phyloP scores from a whole-genome alignment of 2,888 invertebrate species.

The Cryptocephalus primarius region DNA sequence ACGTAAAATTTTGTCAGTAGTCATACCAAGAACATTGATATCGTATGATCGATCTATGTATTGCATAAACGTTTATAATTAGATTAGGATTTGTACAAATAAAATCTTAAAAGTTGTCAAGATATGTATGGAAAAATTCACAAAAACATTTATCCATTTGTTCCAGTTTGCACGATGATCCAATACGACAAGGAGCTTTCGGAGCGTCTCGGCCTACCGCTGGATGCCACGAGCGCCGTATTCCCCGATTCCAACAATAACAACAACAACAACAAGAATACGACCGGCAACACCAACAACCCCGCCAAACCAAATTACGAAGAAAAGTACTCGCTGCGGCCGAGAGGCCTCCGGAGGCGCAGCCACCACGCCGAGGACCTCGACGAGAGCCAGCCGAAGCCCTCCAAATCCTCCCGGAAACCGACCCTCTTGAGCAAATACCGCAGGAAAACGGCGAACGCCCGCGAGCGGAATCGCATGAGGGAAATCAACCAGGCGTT shows the following conservation, averaged over 20 bases:
- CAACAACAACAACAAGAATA: conserved; percentile 13
- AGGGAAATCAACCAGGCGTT: conserved; percentile 58
- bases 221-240: conserved; percentile 18
- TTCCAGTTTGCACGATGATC: conserved; percentile 17
- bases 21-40: too few species aligned
- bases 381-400: conserved; percentile 10
- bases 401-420: conserved; percentile 29
- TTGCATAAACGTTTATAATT: too few species aligned
- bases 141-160: too few species aligned
- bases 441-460: conserved; percentile 56
- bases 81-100: too few species aligned
- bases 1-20: too few species aligned
- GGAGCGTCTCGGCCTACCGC: conserved; percentile 28
- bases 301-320: conserved; percentile 19
- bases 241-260: conserved; percentile 34
- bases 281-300: conserved; percentile 33
- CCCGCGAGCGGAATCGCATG: conserved; percentile 55
- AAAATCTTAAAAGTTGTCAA: too few species aligned
- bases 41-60: too few species aligned
- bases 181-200: conserved; percentile 32
- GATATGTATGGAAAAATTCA: too few species aligned
- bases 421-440: conserved; percentile 53
- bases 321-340: conserved; percentile 37
- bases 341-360: conserved; percentile 27
- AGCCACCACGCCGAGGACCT: conserved; percentile 10